phyloP scores from a whole-genome alignment of 2,888 invertebrate species.

The Cecidostiba fungosa region DNA sequence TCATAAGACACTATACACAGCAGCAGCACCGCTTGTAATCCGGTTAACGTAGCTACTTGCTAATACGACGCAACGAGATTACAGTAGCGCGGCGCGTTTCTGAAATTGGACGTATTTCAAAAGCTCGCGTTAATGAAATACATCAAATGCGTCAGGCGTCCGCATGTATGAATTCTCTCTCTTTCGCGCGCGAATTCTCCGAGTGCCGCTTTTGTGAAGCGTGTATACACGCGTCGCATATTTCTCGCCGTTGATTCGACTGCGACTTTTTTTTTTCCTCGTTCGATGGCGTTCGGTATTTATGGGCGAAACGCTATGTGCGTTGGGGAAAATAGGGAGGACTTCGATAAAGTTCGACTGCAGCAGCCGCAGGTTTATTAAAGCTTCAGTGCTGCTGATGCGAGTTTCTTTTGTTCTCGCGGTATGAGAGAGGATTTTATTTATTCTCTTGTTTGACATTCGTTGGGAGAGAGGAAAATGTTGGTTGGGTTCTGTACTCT shows the following conservation, averaged over 20 bases:
- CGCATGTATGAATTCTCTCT: constrained; percentile 32
- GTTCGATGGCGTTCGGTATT: background rate
- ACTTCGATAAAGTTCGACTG: constrained; percentile 18
- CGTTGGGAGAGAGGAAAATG: background rate
- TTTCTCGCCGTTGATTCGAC: background rate
- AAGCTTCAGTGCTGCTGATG: background rate
- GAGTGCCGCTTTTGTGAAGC: background rate
- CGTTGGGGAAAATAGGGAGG: background rate
- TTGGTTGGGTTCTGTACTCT: background rate
- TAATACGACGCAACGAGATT: constrained; percentile 52
- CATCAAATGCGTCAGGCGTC: constrained; percentile 47
- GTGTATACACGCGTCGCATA: background rate
- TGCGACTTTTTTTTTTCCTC: background rate
- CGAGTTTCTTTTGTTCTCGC: background rate
- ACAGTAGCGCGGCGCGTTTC: constrained; percentile 11
- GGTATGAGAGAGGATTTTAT: background rate
- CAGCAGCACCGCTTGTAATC: constrained; percentile 30
- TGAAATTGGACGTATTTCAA: constrained; percentile 57
- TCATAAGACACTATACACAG: background rate
- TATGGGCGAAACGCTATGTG: background rate
- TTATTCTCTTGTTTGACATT: background rate
- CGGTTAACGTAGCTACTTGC: constrained; percentile 49
- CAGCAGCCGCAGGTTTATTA: background rate
- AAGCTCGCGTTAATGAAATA: constrained; percentile 52
- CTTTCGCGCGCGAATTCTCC: constrained; percentile 10